phyloP scores from a whole-genome alignment of 2,113 vertebrate genomes.

The Formicarius rufipectus region DNA sequence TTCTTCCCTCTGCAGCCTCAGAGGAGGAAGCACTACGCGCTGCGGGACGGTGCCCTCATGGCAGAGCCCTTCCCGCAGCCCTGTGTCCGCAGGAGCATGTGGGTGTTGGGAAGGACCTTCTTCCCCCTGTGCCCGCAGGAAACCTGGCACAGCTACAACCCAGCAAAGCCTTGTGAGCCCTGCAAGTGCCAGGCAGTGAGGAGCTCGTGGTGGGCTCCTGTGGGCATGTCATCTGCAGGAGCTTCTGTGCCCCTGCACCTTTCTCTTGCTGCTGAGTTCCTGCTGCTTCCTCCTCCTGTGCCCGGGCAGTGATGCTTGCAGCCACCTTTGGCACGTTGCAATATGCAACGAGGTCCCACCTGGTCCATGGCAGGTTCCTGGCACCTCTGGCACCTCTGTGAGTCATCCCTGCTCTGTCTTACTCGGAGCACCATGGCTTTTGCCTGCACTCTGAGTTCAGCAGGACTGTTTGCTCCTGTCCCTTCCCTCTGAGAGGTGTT shows the following conservation, averaged over 20 bases:
- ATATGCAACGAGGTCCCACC: neutral
- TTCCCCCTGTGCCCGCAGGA: accelerated
- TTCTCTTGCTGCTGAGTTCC: accelerated
- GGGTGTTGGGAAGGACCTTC: neutral
- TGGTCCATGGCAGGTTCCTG: accelerated
- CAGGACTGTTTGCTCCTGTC: accelerated
- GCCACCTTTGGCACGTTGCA: accelerated
- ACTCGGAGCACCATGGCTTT: accelerated
- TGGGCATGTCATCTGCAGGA: accelerated
- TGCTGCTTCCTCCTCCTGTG: accelerated
- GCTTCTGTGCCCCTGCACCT: accelerated
- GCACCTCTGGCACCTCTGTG: accelerated
- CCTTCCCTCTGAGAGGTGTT: neutral
- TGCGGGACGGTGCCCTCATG: accelerated
- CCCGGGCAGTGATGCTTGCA: accelerated
- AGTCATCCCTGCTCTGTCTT: accelerated
- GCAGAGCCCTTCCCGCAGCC: neutral
- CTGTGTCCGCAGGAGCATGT: accelerated
- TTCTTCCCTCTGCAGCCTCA: accelerated
- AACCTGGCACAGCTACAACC: neutral
- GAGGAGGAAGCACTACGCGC: accelerated
- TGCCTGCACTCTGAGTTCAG: accelerated
- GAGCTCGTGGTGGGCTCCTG: accelerated
- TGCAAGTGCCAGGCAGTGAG: accelerated
- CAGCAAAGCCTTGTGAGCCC: accelerated